Evolutionary conservation across 2,113 vertebrate species (phyloP).

Genomic region (Gyps fulvus): DNA sequence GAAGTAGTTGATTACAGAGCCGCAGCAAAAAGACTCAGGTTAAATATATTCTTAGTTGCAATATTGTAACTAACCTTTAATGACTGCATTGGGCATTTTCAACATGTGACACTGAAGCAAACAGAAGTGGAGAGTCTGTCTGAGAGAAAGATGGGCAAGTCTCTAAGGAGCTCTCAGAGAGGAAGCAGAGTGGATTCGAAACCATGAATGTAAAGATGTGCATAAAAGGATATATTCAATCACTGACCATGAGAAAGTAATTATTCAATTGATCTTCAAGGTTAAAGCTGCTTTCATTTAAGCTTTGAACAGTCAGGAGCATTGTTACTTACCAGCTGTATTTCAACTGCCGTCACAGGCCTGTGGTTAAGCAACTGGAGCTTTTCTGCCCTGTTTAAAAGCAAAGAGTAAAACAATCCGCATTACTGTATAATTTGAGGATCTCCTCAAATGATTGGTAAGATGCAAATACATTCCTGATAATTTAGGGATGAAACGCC

Average conservation of each 20-base stretch:
- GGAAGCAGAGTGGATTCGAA: neutral
- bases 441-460: neutral
- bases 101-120: neutral
- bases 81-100: neutral
- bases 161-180: neutral
- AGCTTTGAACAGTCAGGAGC: neutral
- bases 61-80: neutral
- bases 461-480: neutral
- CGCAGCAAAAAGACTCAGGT: neutral
- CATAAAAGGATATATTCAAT: neutral
- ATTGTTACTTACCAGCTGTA: slow-evolving; percentile 87
- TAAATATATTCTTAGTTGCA: neutral
- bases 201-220: neutral
- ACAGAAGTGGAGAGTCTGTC: neutral
- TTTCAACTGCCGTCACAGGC: slow-evolving; percentile 94
- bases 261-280: neutral
- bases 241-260: neutral
- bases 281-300: neutral
- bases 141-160: neutral
- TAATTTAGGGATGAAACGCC: neutral
- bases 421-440: neutral
- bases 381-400: slow-evolving; percentile 89
- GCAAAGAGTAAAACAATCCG: neutral
- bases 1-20: neutral
- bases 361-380: slow-evolving; percentile 94